phyloP scores from a whole-genome alignment of 2,797 vertebrate species.

The Chiloscyllium punctatum region DNA sequence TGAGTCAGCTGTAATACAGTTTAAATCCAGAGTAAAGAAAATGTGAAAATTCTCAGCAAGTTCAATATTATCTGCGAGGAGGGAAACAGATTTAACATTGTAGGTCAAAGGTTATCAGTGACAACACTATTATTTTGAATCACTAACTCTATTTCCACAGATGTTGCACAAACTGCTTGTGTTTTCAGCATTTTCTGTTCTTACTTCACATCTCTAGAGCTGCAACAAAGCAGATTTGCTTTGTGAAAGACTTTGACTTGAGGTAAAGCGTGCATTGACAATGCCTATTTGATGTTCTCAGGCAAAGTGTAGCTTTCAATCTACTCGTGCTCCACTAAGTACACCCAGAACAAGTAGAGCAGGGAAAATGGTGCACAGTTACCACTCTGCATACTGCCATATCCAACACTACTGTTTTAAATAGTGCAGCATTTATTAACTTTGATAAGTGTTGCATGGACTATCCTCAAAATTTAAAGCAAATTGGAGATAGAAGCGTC shows the following conservation, averaged over 20 bases:
- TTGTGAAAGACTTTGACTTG: neutral
- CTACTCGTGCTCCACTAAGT: neutral
- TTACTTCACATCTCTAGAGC: neutral
- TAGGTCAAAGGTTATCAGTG: neutral
- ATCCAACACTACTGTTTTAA: neutral
- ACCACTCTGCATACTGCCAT: neutral
- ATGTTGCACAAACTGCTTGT: neutral
- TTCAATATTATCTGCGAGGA: neutral
- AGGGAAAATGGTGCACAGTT: neutral
- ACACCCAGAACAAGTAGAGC: neutral
- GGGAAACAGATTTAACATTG: neutral
- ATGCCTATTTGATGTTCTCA: neutral
- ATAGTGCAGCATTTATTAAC: neutral
- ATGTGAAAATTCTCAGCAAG: neutral
- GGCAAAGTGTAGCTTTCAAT: neutral
- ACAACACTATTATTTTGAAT: neutral
- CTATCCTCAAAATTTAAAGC: neutral
- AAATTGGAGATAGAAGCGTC: neutral
- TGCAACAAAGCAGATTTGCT: neutral
- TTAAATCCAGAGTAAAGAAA: neutral
- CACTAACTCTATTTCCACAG: neutral
- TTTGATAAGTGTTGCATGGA: neutral
- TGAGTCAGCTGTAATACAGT: neutral
- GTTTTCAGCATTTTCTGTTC: neutral
- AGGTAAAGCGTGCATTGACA: neutral